Percentiles rank a stretch among this genome's conserved stretches.
Evolutionary conservation across 2,113 vertebrate genomes (phyloP).

Genomic region (Ochotona princeps): DNA sequence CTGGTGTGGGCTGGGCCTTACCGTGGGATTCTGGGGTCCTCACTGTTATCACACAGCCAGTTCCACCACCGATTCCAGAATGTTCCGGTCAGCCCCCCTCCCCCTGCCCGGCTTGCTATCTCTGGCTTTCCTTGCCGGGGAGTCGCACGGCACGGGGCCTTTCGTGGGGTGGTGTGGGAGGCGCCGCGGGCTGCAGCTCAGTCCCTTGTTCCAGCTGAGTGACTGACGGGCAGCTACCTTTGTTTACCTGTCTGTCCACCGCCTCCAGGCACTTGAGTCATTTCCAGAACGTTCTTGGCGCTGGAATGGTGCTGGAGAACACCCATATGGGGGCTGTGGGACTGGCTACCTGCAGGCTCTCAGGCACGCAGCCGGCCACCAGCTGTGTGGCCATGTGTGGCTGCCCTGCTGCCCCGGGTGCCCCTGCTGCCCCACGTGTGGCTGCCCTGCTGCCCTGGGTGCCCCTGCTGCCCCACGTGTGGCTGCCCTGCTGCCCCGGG

Average conservation of each 20-base stretch:
- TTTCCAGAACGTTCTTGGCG: neutral
- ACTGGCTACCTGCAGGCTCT: too few relatives aligned
- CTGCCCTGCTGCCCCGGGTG: too few relatives aligned
- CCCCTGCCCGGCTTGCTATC: neutral
- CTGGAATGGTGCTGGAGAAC: neutral
- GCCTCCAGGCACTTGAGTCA: too few relatives aligned
- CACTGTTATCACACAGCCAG: neutral
- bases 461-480: too few relatives aligned
- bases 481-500: too few relatives aligned
- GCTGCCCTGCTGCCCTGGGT: too few relatives aligned
- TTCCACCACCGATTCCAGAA: neutral
- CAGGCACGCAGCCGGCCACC: too few relatives aligned
- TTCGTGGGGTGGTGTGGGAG: neutral
- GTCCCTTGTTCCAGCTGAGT: neutral
- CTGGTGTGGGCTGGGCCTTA: too few relatives aligned
- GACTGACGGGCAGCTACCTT: rapidly evolving
- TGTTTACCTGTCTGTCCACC: neutral
- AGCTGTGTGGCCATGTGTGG: too few relatives aligned
- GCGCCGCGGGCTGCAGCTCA: too few relatives aligned
- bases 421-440: too few relatives aligned
- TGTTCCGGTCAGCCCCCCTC: neutral
- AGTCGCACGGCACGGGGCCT: rapidly evolving
- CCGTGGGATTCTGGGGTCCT: neutral
- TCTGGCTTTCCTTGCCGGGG: rapidly evolving
- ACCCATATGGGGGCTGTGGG: too few relatives aligned